Evolutionary conservation across 2,888 invertebrate species (phyloP).

Genomic region (Pocota personata): DNA sequence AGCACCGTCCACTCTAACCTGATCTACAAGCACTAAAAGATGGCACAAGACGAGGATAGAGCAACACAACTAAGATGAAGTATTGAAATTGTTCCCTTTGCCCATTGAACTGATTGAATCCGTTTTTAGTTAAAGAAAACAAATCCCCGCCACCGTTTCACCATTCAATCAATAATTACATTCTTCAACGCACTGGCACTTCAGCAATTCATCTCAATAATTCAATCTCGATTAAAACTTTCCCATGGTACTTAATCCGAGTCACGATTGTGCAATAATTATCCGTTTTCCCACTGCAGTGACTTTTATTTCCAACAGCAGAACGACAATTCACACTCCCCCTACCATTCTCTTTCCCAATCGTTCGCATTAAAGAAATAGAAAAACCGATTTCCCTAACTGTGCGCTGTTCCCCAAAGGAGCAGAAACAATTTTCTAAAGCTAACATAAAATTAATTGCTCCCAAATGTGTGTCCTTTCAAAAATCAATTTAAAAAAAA

Average conservation of each 20-base stretch:
- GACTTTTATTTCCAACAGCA: conserved; percentile 42
- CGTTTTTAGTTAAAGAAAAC: neutral
- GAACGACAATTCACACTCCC: neutral
- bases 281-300: conserved; percentile 47
- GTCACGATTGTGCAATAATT: conserved; percentile 56
- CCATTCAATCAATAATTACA: conserved; percentile 9
- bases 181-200: neutral
- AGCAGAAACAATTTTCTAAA: conserved; percentile 31
- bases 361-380: no score
- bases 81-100: no score
- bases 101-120: no score
- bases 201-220: conserved; percentile 30
- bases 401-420: neutral
- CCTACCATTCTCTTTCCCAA: no score
- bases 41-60: no score
- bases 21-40: no score
- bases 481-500: conserved; percentile 48
- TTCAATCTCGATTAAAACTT: conserved; percentile 51
- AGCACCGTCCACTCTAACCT: no score
- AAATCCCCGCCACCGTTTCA: neutral
- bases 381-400: neutral
- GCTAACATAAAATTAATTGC: conserved; percentile 56
- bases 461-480: conserved; percentile 31
- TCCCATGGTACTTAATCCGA: neutral
- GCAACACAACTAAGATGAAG: no score